Conservation (phyloP, 2,888 invertebrate genomes). For the Andricus quercusramuli region DNA sequence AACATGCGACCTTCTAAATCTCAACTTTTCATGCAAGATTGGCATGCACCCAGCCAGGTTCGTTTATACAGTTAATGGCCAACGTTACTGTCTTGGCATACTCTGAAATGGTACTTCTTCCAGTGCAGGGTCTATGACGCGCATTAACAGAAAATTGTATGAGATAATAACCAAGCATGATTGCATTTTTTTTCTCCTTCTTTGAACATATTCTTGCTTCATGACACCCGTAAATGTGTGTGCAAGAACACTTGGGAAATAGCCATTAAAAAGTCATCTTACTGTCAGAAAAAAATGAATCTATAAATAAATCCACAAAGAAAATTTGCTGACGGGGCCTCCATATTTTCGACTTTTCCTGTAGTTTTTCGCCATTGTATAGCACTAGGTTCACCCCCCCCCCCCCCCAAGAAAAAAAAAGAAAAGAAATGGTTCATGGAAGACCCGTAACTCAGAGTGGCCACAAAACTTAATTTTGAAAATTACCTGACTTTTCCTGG, state of each 20-base stretch:
- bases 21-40: conserved; percentile 52
- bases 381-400: too few relatives aligned
- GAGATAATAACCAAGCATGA: conserved; percentile 14
- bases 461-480: too few relatives aligned
- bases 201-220: conserved; percentile 11
- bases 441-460: too few relatives aligned
- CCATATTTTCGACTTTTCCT: too few relatives aligned
- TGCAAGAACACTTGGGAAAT: conserved; percentile 23
- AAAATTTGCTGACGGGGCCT: not conserved
- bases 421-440: too few relatives aligned
- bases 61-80: conserved; percentile 46
- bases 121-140: not conserved
- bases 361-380: too few relatives aligned
- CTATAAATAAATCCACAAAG: not conserved
- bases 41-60: conserved; percentile 51
- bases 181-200: not conserved
- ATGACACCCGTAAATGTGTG: conserved; percentile 20
- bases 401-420: too few relatives aligned
- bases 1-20: conserved; percentile 46
- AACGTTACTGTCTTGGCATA: conserved; percentile 1
- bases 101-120: not conserved
- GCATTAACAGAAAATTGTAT: conserved; percentile 8
- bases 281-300: not conserved
- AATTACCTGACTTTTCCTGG: too few relatives aligned
- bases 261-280: conserved; percentile 29